A percentile compares a stretch with the other conserved stretches of the same genome.
Evolutionary conservation across 2,888 invertebrate species (phyloP).

Genomic region (Cantharis rustica): DNA sequence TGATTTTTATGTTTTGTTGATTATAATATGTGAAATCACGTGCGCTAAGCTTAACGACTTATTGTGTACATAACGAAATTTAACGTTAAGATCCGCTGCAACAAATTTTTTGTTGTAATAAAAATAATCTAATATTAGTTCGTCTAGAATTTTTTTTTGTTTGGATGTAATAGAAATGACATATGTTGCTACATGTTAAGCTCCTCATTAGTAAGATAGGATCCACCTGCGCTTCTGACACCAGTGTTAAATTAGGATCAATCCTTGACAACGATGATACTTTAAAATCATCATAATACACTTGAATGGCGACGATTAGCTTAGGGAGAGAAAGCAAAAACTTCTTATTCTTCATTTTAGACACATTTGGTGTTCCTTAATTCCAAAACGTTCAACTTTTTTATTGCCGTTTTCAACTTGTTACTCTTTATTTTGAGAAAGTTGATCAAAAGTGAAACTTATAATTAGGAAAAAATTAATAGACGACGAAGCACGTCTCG

Average conservation of each 20-base stretch:
- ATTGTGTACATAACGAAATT: not conserved
- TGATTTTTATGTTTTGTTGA: slow-evolving; percentile 8
- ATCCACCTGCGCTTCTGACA: slow-evolving; percentile 48
- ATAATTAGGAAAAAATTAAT: slow-evolving; percentile 14
- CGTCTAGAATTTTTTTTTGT: not conserved
- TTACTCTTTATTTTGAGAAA: not conserved
- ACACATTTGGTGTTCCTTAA: not conserved
- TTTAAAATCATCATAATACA: slow-evolving; percentile 23
- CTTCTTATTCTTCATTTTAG: not conserved
- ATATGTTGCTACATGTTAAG: slow-evolving; percentile 28
- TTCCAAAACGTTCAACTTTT: not conserved
- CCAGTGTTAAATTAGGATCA: slow-evolving; percentile 44
- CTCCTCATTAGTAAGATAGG: slow-evolving; percentile 48
- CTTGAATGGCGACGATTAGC: slow-evolving; percentile 6
- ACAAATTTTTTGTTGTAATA: not conserved
- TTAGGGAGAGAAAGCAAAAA: not conserved
- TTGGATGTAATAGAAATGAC: not conserved
- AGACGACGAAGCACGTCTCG: slow-evolving; percentile 14
- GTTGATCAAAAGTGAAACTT: not conserved
- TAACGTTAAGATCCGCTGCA: not conserved
- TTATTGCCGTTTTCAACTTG: not conserved
- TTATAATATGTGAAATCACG: slow-evolving; percentile 6
- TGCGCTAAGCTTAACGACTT: not conserved
- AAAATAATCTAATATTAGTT: not conserved
- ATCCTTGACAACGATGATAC: slow-evolving; percentile 39